These are phyloP conservation scores for Caerostris extrusa DNA, from an alignment of 1,140 invertebrate species.

Conservation along the genomic window DNA sequence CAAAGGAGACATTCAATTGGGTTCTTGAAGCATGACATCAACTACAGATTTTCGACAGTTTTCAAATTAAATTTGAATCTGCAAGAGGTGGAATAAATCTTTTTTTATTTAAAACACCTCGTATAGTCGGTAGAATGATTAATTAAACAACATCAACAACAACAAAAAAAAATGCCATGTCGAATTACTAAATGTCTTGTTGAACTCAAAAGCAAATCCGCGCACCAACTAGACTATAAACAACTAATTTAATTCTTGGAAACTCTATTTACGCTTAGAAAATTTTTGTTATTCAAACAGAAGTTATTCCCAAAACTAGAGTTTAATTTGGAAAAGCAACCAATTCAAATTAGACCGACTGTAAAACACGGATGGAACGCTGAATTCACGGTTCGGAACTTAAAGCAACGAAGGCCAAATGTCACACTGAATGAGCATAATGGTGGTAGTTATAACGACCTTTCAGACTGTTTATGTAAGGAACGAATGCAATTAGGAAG, in stretches of 20 bases:
- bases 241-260: not conserved
- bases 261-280: not conserved
- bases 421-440: not conserved
- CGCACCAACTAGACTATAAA: not conserved
- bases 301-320: not conserved
- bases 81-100: too few species aligned
- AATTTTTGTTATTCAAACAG: slow-evolving; percentile 14
- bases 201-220: not conserved
- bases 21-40: too few species aligned
- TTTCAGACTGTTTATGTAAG: slow-evolving; percentile 33
- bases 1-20: too few species aligned
- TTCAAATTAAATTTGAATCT: too few species aligned
- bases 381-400: slow-evolving; percentile 39
- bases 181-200: not conserved
- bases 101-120: too few species aligned
- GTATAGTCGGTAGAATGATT: too few species aligned
- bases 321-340: slow-evolving; percentile 40
- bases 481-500: slow-evolving; percentile 28
- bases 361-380: slow-evolving; percentile 31
- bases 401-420: slow-evolving; percentile 16
- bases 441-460: slow-evolving; percentile 17
- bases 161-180: not conserved
- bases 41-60: too few species aligned
- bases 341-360: slow-evolving; percentile 37
- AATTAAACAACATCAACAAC: not conserved